Evolutionary conservation across 2,113 vertebrate genomes (phyloP).

Genomic region (Sisor rabdophorus): DNA sequence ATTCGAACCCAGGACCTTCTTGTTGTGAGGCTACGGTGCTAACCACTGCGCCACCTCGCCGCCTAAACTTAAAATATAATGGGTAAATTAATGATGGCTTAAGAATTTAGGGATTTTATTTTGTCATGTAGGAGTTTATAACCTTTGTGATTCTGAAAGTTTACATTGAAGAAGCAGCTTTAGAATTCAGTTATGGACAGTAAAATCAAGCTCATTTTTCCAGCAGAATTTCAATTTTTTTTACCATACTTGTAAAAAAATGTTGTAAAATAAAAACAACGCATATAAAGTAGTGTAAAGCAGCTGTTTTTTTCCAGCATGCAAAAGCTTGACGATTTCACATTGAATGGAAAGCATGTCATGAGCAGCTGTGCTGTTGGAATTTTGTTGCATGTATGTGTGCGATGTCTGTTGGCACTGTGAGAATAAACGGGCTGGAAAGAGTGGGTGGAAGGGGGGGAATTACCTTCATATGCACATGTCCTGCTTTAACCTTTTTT

Average conservation of each 20-base stretch:
- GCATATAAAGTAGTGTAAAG: too few species aligned
- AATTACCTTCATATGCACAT: background rate
- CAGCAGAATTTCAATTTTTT: too few species aligned
- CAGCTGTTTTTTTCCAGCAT: background rate
- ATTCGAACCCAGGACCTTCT: too few species aligned
- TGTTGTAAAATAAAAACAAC: background rate
- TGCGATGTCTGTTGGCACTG: background rate
- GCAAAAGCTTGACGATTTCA: background rate
- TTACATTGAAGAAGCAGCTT: background rate
- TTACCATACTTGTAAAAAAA: too few species aligned
- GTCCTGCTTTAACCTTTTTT: background rate
- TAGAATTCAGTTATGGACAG: background rate
- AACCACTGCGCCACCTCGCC: too few species aligned
- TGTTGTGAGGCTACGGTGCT: too few species aligned
- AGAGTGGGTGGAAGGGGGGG: too few species aligned
- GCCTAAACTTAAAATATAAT: too few species aligned
- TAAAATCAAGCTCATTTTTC: background rate
- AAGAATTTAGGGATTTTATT: background rate
- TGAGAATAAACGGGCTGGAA: background rate
- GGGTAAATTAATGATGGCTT: background rate
- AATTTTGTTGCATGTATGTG: conserved; percentile 4
- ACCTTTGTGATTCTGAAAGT: background rate
- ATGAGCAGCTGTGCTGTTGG: background rate
- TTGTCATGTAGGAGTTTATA: background rate
- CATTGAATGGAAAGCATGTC: conserved; percentile 16